These are phyloP conservation scores for Campylomormyrus tamandua DNA, from an alignment of 2,113 vertebrate species.

Conservation along the genomic window DNA sequence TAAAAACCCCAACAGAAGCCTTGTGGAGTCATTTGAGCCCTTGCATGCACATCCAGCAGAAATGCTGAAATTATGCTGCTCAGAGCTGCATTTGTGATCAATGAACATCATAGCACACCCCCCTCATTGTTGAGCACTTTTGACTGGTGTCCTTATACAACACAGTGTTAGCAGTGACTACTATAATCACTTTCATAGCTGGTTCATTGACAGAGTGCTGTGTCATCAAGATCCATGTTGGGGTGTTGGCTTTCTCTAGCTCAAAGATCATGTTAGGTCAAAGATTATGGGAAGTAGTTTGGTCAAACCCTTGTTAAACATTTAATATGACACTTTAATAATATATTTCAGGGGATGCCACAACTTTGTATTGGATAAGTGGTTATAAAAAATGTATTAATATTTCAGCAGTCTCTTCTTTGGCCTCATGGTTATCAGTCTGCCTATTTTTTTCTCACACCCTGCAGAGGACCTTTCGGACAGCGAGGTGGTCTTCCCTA, in stretches of 20 bases:
- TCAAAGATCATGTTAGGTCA: not conserved
- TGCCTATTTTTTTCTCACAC: not conserved
- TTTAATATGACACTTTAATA: not conserved
- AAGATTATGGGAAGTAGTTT: not conserved
- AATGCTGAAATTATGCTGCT: not conserved
- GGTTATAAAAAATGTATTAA: not conserved
- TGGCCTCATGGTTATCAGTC: not conserved
- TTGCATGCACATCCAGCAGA: not conserved
- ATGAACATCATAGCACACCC: not conserved
- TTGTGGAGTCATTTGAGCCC: not conserved
- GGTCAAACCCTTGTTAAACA: not conserved
- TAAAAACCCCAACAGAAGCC: not conserved
- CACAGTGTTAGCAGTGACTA: not conserved
- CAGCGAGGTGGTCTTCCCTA: slow-evolving; percentile 76
- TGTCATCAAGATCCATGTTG: not conserved
- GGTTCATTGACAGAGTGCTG: not conserved
- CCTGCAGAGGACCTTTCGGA: slow-evolving; percentile 81
- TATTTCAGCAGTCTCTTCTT: not conserved
- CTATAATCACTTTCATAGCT: not conserved
- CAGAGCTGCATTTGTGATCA: not conserved
- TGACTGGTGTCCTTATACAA: not conserved
- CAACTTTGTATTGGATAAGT: not conserved
- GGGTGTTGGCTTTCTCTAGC: not conserved
- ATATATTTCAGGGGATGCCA: not conserved
- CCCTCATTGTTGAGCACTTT: not conserved